Evolutionary conservation across 2,888 invertebrate species (phyloP).

Genomic region (Torymus tubicola): DNA sequence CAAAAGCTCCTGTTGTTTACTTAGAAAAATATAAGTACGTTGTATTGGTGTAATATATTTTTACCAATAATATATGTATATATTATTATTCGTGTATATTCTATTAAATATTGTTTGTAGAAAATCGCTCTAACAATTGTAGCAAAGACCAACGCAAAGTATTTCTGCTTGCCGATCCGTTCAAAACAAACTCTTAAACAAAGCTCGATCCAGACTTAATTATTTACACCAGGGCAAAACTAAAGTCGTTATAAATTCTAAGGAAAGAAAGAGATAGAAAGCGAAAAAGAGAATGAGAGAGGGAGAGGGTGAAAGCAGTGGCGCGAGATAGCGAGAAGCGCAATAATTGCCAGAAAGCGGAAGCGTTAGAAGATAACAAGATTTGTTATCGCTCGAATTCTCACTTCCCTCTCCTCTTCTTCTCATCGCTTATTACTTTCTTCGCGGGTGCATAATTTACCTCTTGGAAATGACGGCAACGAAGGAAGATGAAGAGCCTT

Average conservation of each 20-base stretch:
- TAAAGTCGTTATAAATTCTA: conserved; percentile 19
- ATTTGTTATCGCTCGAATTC: conserved; percentile 11
- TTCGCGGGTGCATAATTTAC: neutral
- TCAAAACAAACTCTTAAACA: too few relatives aligned
- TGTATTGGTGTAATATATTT: too few relatives aligned
- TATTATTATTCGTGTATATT: too few relatives aligned
- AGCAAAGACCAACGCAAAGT: too few relatives aligned
- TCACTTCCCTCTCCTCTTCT: conserved; percentile 5
- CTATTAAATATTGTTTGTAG: too few relatives aligned
- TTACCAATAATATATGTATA: too few relatives aligned
- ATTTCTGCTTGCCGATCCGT: too few relatives aligned
- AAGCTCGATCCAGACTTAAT: neutral
- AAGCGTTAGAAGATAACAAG: conserved; percentile 1
- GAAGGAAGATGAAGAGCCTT: neutral
- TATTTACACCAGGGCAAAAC: neutral
- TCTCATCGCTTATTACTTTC: neutral
- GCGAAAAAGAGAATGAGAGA: too few relatives aligned
- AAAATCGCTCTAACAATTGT: too few relatives aligned
- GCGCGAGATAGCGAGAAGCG: neutral
- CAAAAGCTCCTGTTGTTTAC: too few relatives aligned
- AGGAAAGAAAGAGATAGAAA: neutral
- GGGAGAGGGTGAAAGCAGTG: too few relatives aligned
- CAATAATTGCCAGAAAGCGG: conserved; percentile 21
- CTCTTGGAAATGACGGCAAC: neutral
- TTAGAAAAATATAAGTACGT: too few relatives aligned